phyloP scores from a whole-genome alignment of 2,113 vertebrate genomes.

The Morone saxatilis region DNA sequence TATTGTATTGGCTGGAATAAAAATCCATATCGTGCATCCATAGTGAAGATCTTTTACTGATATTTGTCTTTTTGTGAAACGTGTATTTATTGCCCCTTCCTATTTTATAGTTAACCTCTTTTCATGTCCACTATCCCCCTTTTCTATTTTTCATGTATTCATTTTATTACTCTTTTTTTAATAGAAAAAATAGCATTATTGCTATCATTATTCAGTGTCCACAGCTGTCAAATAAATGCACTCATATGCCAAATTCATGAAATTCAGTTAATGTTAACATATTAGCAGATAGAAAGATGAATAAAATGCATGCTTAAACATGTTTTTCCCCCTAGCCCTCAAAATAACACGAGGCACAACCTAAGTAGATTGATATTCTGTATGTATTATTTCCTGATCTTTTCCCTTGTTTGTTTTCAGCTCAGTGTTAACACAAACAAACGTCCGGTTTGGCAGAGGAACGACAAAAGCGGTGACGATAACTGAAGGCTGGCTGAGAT shows the following conservation, averaged over 20 bases:
- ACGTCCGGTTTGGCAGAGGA: slow-evolving; percentile 59
- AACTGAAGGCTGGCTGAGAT: slow-evolving; percentile 38
- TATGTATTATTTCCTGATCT: neutral
- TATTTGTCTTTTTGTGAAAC: neutral
- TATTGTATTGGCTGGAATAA: too few species aligned
- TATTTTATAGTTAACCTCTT: neutral
- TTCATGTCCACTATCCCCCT: neutral
- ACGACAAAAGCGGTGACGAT: slow-evolving; percentile 15
- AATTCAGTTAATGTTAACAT: neutral
- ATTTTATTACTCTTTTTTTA: neutral
- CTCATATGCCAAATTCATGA: too few species aligned
- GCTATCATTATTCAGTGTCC: too few species aligned
- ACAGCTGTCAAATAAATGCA: too few species aligned
- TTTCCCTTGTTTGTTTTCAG: slow-evolving; percentile 64
- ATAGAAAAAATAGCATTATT: too few species aligned
- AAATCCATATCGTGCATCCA: too few species aligned
- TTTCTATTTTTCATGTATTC: neutral
- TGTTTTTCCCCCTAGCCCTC: too few species aligned
- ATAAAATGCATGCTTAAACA: too few species aligned
- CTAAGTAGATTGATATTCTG: neutral
- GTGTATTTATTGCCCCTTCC: neutral
- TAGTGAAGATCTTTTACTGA: neutral
- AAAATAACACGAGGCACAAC: neutral
- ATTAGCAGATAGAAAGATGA: too few species aligned
- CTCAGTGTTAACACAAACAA: slow-evolving; percentile 83